Evolutionary conservation across 2,888 invertebrate genomes (phyloP), one percentile per base, ranked within the genome.

Genomic region (Exephanes ischioxanthus): DNA sequence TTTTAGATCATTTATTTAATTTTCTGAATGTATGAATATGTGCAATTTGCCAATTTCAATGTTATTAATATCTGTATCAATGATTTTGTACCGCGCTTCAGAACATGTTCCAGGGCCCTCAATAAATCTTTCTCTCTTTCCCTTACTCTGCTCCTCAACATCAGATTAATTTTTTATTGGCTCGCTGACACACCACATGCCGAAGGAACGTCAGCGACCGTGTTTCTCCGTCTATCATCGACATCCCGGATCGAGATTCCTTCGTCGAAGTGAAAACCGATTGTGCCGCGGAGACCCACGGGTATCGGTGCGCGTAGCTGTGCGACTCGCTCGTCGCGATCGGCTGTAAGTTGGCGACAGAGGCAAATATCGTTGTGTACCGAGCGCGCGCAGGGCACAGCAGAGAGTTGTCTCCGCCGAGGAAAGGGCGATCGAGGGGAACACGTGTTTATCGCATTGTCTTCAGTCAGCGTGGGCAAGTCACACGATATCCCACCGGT

Each of bases 391-490:
- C 72, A 66, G 80, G 37, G 66, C 61, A 63, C 66, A 11, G 78
- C 78, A 22, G 33, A 70, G 77, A 84, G 71, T 84, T 80, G 84
- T 85, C 73, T 53, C 53, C 53, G 66, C 19, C 53, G 58, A 72
- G 33, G 63, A 55, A 63, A 81, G 66, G 63, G 70, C 86, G 85
- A 87, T 86, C 86, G 80, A 53, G n/a, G 79, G 33, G 86, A 83
- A 87, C 83, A 87, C 85, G 87, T 86, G 87, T 89, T 90, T 89
- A 86, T 88, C 89, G 83, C 88, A 84, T 87, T 85, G 89, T 86
- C 83, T 82, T 67, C 80, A 78, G 79, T 86, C 84, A 63, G 71
- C 85, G 80, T 82, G 84, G 86, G 86, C 86, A 85, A 87, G 85
- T 82, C 86, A 85, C 83, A 83, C 73, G 83, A 89, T 89, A 88